Evolutionary conservation across 2,888 invertebrate species (phyloP), one percentile per base, ranked within the genome.

Genomic region (Crossocerus cetratus): DNA sequence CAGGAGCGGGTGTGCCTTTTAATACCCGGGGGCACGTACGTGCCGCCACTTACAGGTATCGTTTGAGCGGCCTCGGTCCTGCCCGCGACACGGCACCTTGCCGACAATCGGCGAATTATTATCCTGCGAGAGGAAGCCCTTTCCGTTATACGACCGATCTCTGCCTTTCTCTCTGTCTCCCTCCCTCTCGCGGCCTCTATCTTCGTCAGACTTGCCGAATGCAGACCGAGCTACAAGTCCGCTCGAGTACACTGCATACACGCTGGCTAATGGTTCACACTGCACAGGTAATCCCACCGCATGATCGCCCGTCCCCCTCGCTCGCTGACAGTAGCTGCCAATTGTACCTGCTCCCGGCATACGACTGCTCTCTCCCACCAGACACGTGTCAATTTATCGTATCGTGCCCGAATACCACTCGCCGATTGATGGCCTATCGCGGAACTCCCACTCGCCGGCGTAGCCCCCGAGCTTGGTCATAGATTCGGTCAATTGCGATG

Each of bases 231-330:
- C 32, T 84, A 85, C 85, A 81, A 82, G 84, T 81, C 75, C 80
- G 76, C 78, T 85, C 72, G 78, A 85, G 84, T 85, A 84, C 82
- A 85, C 63, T 83, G 85, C 83, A 85, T 76, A 85, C 85, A 85
- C 69, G 75, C 65, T 77, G 67, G 78, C 83, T 84, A 84, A 84
- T 84, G 84, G 84, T 78, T 80, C 84, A 65, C 82, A 57, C 72
- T 82, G 77, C 81, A 80, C 80, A 75, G 78, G 74, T 84, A 82
- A 83, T 82, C 81, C 80, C 73, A 80, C 78, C 83, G 74, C 78
- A 77, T 72, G 75, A 80, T 69, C 77, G 81, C 69, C 72, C 71
- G 56, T 59, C 62, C 8, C 23, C 8, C 32, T 32, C 32, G 5
- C 32, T 32, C 11, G 11, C 32, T 32, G 32, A 32, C 32, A 32